phyloP scores from a whole-genome alignment of 2,797 vertebrate genomes.

The Scolopax rusticola region DNA sequence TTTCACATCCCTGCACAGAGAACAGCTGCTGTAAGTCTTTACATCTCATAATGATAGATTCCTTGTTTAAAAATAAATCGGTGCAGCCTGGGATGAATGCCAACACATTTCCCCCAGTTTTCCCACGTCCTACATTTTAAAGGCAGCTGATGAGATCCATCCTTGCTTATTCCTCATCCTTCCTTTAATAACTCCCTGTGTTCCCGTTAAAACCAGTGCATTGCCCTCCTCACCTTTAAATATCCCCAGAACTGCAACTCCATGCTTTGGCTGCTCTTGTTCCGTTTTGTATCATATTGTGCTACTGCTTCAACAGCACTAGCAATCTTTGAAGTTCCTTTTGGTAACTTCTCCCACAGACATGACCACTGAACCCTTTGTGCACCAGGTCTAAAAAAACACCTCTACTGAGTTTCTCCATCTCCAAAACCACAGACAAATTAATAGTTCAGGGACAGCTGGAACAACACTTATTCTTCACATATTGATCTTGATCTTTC shows the following conservation, averaged over 20 bases:
- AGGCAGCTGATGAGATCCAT: constrained; percentile 61
- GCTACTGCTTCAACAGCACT: background rate
- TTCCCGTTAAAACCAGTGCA: constrained; percentile 21
- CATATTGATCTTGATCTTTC: background rate
- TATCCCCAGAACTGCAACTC: background rate
- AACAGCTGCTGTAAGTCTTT: constrained; percentile 64
- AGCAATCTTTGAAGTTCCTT: background rate
- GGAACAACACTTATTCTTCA: background rate
- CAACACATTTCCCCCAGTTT: constrained; percentile 63
- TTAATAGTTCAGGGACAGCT: background rate
- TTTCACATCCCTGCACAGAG: constrained; percentile 51
- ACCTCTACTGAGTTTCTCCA: background rate
- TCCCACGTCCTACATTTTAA: constrained; percentile 67
- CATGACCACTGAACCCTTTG: background rate
- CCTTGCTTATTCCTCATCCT: constrained; percentile 30
- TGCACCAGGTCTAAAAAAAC: background rate
- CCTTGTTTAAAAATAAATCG: constrained; percentile 67
- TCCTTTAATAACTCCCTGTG: constrained; percentile 52
- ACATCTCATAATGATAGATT: constrained; percentile 65
- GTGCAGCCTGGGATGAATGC: constrained; percentile 47
- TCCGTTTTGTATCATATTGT: background rate
- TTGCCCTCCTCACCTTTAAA: constrained; percentile 28
- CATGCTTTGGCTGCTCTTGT: background rate
- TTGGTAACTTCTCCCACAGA: background rate
- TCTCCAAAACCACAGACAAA: background rate